phyloP scores from a whole-genome alignment of 2,113 vertebrate species.

The Rhinoderma darwinii region DNA sequence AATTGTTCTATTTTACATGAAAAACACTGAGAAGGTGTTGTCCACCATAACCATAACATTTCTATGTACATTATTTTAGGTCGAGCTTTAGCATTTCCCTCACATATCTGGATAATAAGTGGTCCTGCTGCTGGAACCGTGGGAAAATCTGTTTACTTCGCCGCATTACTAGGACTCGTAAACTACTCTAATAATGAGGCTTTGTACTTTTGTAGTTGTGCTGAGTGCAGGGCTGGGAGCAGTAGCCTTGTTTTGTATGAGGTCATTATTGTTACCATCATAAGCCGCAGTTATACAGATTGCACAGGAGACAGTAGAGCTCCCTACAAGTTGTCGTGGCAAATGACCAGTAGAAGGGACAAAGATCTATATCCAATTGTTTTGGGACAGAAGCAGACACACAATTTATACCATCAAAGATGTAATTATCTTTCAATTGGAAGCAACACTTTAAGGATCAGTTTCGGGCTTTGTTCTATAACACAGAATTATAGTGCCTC shows the following conservation, averaged over 20 bases:
- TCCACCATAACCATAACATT: slow-evolving; percentile 11
- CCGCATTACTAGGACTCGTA: slow-evolving; percentile 11
- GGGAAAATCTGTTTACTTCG: slow-evolving; percentile 35
- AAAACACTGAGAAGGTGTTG: slow-evolving; percentile 18
- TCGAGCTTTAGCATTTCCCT: slow-evolving; percentile 29
- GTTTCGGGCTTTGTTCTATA: slow-evolving; percentile 45
- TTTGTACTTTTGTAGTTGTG: slow-evolving; percentile 42
- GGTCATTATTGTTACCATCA: slow-evolving; percentile 48
- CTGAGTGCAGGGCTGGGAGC: slow-evolving; percentile 21
- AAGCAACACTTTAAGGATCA: slow-evolving; percentile 41
- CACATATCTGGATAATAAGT: slow-evolving; percentile 49
- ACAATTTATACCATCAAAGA: slow-evolving; percentile 22
- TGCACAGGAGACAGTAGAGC: not conserved
- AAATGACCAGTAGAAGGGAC: slow-evolving; percentile 39
- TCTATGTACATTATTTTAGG: slow-evolving; percentile 7
- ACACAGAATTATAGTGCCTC: slow-evolving; percentile 39
- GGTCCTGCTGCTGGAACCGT: slow-evolving; percentile 51
- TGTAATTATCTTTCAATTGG: slow-evolving; percentile 44
- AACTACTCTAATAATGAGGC: slow-evolving; percentile 46
- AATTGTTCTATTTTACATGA: not conserved
- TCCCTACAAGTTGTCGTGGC: not conserved
- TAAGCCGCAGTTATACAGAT: slow-evolving; percentile 19
- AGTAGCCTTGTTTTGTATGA: slow-evolving; percentile 33
- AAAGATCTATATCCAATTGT: slow-evolving; percentile 37
- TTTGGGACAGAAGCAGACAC: slow-evolving; percentile 17